Evolutionary conservation across 2,797 vertebrate species (phyloP), one percentile per base, ranked within the genome.

Genomic region (Anguilla marmorata): DNA sequence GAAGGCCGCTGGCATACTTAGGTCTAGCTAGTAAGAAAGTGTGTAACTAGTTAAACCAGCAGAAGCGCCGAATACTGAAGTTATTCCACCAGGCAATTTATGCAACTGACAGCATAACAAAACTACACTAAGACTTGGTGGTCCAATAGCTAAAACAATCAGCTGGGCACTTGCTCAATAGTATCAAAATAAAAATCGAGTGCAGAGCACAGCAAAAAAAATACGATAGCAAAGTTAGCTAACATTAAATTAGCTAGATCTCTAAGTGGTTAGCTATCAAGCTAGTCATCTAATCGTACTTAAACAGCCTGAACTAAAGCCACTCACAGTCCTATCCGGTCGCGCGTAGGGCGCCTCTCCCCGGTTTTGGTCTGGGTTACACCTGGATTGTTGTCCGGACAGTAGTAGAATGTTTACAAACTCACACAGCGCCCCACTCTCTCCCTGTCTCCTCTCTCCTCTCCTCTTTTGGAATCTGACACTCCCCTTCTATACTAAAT

Each of bases 341-440:
- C 86, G 72, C 41, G 86, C 86, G 41, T 37, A 76, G 56, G 76
- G 37, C 80, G 56, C 74, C 87, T 83, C 33, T 66, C 41, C 19
- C 83, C 79, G 16, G 82, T 85, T 19, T 54, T 50, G n/a, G 56
- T 52, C 48, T 52, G 69, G 27, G 72, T 54, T 79, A 11, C 30
- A 58, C 21, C 63, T 60, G 66, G 41, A 60, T 45, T 54, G 30
- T 3, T 14, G 50, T 41, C 19, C 19, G 33, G 56, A 86, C 19
- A 86, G 79, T 66, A 14, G 27, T 8, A 4, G 86, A 89, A 88
- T 88, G 86, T 91, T 91, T 88, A 60, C 88, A 66, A 88, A 94
- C 95, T 95, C 87, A 96, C 96, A 90, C 91, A 76, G 92, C 92
- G 92, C 89, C 90, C 89, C 89, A 92, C 94, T 93, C 91, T 90